Conservation (phyloP, 92 coral and sea anemone genomes). For the Isaurus tuberculatus region DNA sequence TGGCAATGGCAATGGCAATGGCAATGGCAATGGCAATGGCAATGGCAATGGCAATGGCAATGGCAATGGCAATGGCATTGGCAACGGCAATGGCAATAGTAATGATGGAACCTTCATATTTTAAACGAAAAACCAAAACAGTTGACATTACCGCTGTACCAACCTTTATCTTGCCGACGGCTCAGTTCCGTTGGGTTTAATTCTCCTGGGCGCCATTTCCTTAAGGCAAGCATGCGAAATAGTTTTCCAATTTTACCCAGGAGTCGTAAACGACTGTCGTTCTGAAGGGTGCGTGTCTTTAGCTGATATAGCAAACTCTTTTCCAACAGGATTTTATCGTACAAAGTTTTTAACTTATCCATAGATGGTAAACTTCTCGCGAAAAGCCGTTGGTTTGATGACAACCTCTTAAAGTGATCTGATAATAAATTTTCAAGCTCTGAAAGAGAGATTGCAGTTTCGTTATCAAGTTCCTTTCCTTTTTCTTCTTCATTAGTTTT, state of each 20-base stretch:
- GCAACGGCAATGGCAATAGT: too few relatives aligned
- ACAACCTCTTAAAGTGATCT: background rate
- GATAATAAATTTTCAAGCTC: background rate
- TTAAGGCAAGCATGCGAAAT: conserved; percentile 13
- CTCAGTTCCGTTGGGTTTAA: conserved; percentile 1
- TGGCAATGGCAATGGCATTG: too few relatives aligned
- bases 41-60: too few relatives aligned
- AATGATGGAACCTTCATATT: too few relatives aligned
- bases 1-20: too few relatives aligned
- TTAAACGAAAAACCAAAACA: background rate
- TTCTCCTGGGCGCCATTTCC: conserved; percentile 16
- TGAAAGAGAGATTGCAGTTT: conserved; percentile 6
- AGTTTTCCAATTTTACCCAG: conserved; percentile 25
- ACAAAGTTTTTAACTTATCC: conserved; percentile 6
- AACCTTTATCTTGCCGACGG: conserved; percentile 26
- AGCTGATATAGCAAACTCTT: background rate
- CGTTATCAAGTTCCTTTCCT: background rate
- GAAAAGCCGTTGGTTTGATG: conserved; percentile 4
- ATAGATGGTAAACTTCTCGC: conserved; percentile 26
- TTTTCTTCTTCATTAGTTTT: background rate
- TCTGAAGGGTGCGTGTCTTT: background rate
- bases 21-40: too few relatives aligned
- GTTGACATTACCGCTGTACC: background rate
- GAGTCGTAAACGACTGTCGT: background rate
- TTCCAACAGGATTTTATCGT: conserved; percentile 24